phyloP scores from a whole-genome alignment of 2,797 vertebrate species.

The Valencia hispanica region DNA sequence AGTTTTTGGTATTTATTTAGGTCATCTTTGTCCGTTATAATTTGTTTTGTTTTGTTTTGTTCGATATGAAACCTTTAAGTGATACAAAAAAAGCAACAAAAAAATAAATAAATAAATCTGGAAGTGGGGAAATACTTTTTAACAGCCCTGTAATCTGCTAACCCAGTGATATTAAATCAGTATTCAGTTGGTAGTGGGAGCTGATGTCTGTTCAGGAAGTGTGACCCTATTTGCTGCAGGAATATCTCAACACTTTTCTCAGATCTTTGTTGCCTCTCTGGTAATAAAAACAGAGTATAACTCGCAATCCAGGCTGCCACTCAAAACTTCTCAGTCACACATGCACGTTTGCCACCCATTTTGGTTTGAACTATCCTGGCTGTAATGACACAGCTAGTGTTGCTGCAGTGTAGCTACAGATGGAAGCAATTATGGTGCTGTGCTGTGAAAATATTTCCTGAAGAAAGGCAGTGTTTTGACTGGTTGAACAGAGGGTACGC shows the following conservation, averaged over 20 bases:
- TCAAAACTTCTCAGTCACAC: conserved; percentile 12
- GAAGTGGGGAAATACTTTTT: neutral
- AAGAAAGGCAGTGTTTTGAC: conserved; percentile 81
- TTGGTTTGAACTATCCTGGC: conserved; percentile 69
- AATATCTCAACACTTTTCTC: conserved; percentile 44
- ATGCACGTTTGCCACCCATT: conserved; percentile 40
- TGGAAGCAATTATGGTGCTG: conserved; percentile 80
- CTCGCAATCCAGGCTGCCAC: conserved; percentile 22
- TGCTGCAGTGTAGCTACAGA: conserved; percentile 74
- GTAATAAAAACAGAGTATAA: conserved; percentile 30
- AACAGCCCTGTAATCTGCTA: conserved; percentile 46
- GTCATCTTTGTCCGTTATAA: neutral
- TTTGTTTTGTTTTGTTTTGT: too few species aligned
- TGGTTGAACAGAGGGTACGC: conserved; percentile 74
- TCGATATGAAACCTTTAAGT: neutral
- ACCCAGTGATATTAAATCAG: conserved; percentile 69
- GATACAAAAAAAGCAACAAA: neutral
- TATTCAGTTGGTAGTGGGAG: conserved; percentile 48
- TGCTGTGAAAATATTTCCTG: conserved; percentile 80
- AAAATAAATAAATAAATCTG: neutral
- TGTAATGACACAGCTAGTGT: conserved; percentile 70
- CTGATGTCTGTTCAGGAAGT: neutral
- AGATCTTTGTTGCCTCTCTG: conserved; percentile 46
- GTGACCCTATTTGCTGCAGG: conserved; percentile 30
- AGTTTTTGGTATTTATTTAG: neutral